Conservation (phyloP, 2,797 vertebrate genomes). For the Anabas testudineus region DNA sequence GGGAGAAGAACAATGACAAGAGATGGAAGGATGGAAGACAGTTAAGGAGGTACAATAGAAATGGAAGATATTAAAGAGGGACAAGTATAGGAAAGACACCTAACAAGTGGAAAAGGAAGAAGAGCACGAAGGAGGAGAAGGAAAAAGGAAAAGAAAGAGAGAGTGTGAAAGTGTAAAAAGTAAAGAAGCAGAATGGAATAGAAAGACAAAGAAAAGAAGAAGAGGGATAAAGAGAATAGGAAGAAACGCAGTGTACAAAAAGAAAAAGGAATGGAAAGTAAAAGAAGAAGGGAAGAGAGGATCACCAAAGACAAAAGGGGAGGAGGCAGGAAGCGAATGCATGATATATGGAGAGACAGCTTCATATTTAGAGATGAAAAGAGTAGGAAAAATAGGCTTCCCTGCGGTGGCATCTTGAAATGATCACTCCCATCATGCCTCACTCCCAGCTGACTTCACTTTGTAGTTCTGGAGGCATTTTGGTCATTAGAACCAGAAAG, state of each 20-base stretch:
- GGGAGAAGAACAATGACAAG: not conserved
- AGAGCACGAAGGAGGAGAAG: too few relatives aligned
- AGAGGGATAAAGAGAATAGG: not conserved
- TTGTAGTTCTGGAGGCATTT: slow-evolving; percentile 46
- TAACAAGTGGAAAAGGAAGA: not conserved
- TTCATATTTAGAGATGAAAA: slow-evolving; percentile 68
- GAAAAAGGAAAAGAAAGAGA: too few relatives aligned
- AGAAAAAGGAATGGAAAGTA: not conserved
- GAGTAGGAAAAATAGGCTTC: slow-evolving; percentile 55
- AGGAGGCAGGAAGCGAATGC: slow-evolving; percentile 43
- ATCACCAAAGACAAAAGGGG: slow-evolving; percentile 16
- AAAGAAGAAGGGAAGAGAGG: not conserved
- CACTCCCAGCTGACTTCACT: slow-evolving; percentile 63
- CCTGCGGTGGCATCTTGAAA: slow-evolving; percentile 66
- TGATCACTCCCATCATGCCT: slow-evolving; percentile 63
- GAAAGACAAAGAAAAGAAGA: not conserved
- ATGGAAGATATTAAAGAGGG: not conserved
- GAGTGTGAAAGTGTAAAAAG: too few relatives aligned
- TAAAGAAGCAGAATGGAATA: not conserved
- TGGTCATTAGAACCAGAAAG: slow-evolving; percentile 40
- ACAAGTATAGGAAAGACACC: not conserved
- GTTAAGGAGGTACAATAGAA: not conserved
- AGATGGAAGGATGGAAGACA: not conserved
- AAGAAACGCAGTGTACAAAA: not conserved
- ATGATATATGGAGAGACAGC: slow-evolving; percentile 56